Evolutionary conservation across 2,113 vertebrate genomes (phyloP), one percentile per base, ranked within the genome.

Genomic region (Salvelinus alpinus): DNA sequence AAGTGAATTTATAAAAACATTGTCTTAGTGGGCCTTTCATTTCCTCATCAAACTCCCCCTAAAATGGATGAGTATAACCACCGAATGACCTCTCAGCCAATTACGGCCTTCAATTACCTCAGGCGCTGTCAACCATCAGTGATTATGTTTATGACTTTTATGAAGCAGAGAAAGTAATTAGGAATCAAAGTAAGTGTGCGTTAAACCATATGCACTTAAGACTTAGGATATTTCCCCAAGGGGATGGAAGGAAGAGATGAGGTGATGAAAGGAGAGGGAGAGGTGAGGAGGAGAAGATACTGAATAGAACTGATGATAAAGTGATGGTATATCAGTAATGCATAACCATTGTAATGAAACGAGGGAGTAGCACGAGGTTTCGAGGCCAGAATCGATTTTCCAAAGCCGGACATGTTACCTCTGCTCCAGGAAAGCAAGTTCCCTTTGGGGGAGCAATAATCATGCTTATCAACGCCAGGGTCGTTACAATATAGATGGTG

Each of bases 61-160:
- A 18, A 47, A 24, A 44, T 70, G 67, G 9, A 18, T 22, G 67
- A 70, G 34, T 59, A 8, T 31, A 12, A 38, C 27, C 51, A 34
- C 57, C 13, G 24, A 67, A 65, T 54, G 48, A 68, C 73, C 64
- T 54, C 44, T 20, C 25, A n/a, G 65, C 27, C 65, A 57, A 34
- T 14, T 20, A 75, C 47, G 18, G 57, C 22, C 6, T 16, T 8
- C 67, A 31, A 68, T 7, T n/a, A 24, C 54, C 77, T 44, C 57
- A 73, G 71, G 65, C 77, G 29, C 59, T 29, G 72, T 78, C 71
- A 70, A 38, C 60, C 71, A 48, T 65, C 71, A 78, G 34, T 6
- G 66, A 74, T 73, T 57, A 64, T 69, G 72, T 62, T 78, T 64
- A 62, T 12, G 34, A 51, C 65, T 27, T 70, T 64, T 70, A 64